Conservation (phyloP, 2,797 vertebrate species). For the Oreochromis mossambicus region DNA sequence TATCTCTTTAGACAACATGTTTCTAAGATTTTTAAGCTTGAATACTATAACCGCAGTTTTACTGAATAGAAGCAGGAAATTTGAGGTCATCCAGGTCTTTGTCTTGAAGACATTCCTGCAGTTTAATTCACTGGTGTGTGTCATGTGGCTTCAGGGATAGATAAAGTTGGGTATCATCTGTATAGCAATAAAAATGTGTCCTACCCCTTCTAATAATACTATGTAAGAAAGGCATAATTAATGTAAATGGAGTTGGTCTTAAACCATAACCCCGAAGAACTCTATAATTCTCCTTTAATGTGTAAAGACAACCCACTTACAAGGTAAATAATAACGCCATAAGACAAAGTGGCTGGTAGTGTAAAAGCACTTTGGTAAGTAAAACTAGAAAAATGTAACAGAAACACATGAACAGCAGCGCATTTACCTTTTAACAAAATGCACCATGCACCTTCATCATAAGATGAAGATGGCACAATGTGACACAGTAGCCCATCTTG, state of each 20-base stretch:
- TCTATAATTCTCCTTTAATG: not conserved
- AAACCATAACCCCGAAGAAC: not conserved
- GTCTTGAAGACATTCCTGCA: not conserved
- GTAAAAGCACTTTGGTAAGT: not conserved
- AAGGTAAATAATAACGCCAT: not conserved
- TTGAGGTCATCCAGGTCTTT: not conserved
- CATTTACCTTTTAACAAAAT: not conserved
- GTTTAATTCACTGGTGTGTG: not conserved
- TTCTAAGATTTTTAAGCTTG: not conserved
- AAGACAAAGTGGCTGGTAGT: not conserved
- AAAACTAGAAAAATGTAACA: not conserved
- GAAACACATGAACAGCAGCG: not conserved
- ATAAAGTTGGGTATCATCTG: not conserved
- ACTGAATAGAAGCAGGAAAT: not conserved
- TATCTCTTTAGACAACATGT: not conserved
- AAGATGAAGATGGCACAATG: not conserved
- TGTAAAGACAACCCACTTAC: not conserved
- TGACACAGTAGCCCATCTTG: not conserved
- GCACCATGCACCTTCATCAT: not conserved
- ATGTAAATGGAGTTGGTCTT: not conserved
- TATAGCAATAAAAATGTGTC: not conserved
- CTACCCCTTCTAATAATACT: not conserved
- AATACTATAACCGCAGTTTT: not conserved
- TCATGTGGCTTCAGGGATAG: not conserved
- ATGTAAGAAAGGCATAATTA: not conserved